Percentiles rank a stretch among this genome's conserved stretches.
These are phyloP conservation scores for Limnephilus auricula DNA, from an alignment of 2,888 invertebrate species.

Conservation along the genomic window DNA sequence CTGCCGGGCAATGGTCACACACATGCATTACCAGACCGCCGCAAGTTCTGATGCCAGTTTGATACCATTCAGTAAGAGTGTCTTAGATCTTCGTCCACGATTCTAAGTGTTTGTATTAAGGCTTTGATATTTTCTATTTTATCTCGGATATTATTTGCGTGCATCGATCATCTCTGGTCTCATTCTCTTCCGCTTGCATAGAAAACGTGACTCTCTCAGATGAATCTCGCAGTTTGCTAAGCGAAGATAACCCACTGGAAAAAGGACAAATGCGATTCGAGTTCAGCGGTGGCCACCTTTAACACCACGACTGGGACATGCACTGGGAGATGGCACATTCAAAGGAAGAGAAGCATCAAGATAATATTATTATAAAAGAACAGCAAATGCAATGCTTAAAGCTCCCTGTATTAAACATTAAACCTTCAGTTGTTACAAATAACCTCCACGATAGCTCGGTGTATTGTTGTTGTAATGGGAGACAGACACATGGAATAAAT, in stretches of 20 bases:
- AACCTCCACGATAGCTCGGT: not conserved
- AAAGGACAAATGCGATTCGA: not conserved
- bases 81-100: not conserved
- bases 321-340: not conserved
- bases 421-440: not conserved
- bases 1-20: conserved; percentile 2
- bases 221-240: conserved; percentile 42
- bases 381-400: not conserved
- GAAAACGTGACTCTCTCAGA: conserved; percentile 41
- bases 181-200: not conserved
- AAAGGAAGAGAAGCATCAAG: not conserved
- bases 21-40: not conserved
- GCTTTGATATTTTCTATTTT: not conserved
- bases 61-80: not conserved
- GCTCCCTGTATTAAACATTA: not conserved
- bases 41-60: not conserved
- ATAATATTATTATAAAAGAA: not conserved
- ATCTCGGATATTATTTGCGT: not conserved
- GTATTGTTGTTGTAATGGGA: not conserved
- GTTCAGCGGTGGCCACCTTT: conserved; percentile 40
- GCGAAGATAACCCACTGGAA: conserved; percentile 12
- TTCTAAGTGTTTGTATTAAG: not conserved
- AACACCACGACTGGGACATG: conserved; percentile 29
- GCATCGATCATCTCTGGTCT: not conserved
- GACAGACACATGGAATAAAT: not conserved